A percentile compares a stretch with the other conserved stretches of the same genome.
Evolutionary conservation across 2,113 vertebrate genomes (phyloP).

Genomic region (Rattus rattus): DNA sequence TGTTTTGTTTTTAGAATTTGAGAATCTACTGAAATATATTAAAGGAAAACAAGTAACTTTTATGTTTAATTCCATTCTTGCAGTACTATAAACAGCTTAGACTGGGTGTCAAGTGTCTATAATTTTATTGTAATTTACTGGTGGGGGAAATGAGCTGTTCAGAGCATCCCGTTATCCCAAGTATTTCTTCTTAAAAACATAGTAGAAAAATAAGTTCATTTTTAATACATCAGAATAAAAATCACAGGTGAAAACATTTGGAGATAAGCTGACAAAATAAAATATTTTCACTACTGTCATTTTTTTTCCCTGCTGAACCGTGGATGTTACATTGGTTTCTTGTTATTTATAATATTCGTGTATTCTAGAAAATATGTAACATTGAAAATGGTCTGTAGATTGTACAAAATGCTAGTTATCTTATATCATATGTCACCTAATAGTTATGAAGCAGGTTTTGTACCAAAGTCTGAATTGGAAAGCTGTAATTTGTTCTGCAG

Average conservation of each 20-base stretch:
- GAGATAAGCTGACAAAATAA: conserved; percentile 81
- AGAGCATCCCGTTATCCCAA: conserved; percentile 71
- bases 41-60: conserved; percentile 58
- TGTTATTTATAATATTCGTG: conserved; percentile 84
- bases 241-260: conserved; percentile 75
- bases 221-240: conserved; percentile 79
- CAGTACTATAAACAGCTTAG: conserved; percentile 58
- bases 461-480: conserved; percentile 82
- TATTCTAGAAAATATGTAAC: conserved; percentile 83
- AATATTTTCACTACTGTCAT: conserved; percentile 76
- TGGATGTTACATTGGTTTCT: conserved; percentile 78
- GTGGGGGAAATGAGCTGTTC: conserved; percentile 70
- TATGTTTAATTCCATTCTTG: conserved; percentile 55
- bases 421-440: conserved; percentile 85
- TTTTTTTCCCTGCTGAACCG: conserved; percentile 67
- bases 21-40: conserved; percentile 22
- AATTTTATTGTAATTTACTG: conserved; percentile 66
- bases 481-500: conserved; percentile 86
- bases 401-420: conserved; percentile 84
- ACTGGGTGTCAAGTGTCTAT: conserved; percentile 26
- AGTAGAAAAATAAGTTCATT: conserved; percentile 71
- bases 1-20: conserved; percentile 61
- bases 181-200: conserved; percentile 73
- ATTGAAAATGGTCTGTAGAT: conserved; percentile 85
- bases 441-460: conserved; percentile 84